Evolutionary conservation across 2,113 vertebrate species (phyloP).

Genomic region (Nibea coibor): DNA sequence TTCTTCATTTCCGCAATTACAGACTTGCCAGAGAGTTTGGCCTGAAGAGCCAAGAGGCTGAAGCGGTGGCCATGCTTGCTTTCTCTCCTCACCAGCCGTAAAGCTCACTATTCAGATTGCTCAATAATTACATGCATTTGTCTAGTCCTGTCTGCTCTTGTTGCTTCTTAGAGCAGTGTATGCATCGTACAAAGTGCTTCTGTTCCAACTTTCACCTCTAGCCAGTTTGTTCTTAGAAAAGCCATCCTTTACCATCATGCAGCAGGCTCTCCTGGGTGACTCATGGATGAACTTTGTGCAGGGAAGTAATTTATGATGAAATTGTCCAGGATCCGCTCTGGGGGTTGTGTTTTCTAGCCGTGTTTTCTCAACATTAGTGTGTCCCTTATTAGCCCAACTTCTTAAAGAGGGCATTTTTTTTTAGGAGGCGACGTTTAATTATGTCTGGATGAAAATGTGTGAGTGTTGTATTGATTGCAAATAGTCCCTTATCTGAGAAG

Average conservation of each 20-base stretch:
- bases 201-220: slow-evolving; percentile 80
- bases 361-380: slow-evolving; percentile 76
- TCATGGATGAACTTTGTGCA: slow-evolving; percentile 74
- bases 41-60: slow-evolving; percentile 53
- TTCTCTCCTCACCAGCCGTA: slow-evolving; percentile 53
- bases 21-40: slow-evolving; percentile 69
- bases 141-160: slow-evolving; percentile 66
- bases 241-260: slow-evolving; percentile 70
- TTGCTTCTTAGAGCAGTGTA: slow-evolving; percentile 62
- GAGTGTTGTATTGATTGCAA: slow-evolving; percentile 64
- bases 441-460: slow-evolving; percentile 65
- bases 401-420: slow-evolving; percentile 72
- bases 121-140: slow-evolving; percentile 82
- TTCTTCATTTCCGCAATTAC: slow-evolving; percentile 81
- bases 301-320: slow-evolving; percentile 78
- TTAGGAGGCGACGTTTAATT: slow-evolving; percentile 75
- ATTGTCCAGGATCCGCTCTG: slow-evolving; percentile 63
- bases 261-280: slow-evolving; percentile 64
- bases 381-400: slow-evolving; percentile 72
- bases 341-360: slow-evolving; percentile 66
- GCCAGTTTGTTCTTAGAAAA: slow-evolving; percentile 69
- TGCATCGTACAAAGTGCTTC: slow-evolving; percentile 77
- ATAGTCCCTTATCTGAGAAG: slow-evolving; percentile 47
- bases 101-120: slow-evolving; percentile 66
- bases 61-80: slow-evolving; percentile 58